Conservation (phyloP, 2,888 invertebrate genomes). For the Perdita meconis region DNA sequence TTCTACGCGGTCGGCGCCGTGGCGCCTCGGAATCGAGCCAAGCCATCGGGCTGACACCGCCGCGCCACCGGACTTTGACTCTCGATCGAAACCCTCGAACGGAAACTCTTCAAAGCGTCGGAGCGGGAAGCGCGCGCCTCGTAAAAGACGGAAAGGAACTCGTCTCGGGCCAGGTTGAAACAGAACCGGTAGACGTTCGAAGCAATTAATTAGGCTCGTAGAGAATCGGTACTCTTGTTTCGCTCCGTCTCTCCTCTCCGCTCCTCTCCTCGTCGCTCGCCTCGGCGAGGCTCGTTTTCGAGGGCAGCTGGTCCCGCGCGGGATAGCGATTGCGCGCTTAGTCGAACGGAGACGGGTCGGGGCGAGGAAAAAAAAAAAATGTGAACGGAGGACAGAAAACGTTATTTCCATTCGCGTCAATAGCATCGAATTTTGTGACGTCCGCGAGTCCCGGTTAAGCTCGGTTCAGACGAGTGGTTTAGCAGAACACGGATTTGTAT, state of each 20-base stretch:
- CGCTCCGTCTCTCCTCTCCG: constrained; percentile 14
- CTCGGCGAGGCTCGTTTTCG: constrained; percentile 6
- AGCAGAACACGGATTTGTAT: no score
- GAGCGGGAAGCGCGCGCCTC: constrained; percentile 24
- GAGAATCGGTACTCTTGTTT: constrained; percentile 49
- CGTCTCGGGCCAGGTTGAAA: constrained; percentile 32
- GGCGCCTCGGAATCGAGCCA: constrained; percentile 79
- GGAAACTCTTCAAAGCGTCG: constrained; percentile 7
- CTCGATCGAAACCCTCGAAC: constrained; percentile 22
- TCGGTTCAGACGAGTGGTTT: no score
- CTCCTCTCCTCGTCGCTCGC: not conserved
- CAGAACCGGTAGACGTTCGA: constrained; percentile 37
- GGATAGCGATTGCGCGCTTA: constrained; percentile 37
- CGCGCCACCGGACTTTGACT: constrained; percentile 43
- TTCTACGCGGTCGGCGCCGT: constrained; percentile 84
- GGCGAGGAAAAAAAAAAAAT: not conserved
- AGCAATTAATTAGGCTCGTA: constrained; percentile 54
- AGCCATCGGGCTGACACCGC: constrained; percentile 55
- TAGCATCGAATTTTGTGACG: constrained; percentile 54
- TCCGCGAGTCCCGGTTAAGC: no score
- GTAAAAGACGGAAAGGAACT: constrained; percentile 26
- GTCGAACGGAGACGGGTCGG: constrained; percentile 7
- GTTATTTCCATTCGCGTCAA: constrained; percentile 75
- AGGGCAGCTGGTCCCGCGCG: constrained; percentile 4
- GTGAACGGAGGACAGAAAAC: constrained; percentile 29